A percentile compares a stretch with the other conserved stretches of the same genome.
phyloP scores from a whole-genome alignment of 2,888 invertebrate genomes.

The Empis stercorea region DNA sequence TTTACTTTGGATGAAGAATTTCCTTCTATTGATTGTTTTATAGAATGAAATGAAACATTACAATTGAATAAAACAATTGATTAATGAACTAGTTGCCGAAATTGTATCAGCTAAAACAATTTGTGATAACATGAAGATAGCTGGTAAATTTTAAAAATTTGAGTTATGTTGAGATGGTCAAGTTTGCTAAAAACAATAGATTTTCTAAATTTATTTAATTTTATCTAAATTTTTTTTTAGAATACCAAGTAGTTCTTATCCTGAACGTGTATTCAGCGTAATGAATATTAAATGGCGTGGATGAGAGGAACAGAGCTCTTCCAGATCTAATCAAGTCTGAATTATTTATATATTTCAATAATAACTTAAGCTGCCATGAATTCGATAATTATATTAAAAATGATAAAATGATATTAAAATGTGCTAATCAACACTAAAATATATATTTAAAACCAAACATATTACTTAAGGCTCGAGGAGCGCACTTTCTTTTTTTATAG shows the following conservation, averaged over 20 bases:
- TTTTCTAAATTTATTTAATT: neutral
- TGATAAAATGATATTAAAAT: neutral
- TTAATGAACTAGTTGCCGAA: neutral
- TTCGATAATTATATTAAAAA: neutral
- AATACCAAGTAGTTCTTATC: neutral
- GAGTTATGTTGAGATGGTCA: neutral
- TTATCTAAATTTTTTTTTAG: neutral
- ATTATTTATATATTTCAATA: neutral
- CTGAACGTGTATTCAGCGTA: neutral
- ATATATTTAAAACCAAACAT: neutral
- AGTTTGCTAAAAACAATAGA: neutral
- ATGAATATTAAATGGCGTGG: neutral
- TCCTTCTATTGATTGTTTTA: neutral
- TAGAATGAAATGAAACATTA: neutral
- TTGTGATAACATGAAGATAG: neutral
- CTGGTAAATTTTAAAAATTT: neutral
- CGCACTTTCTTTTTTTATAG: no score
- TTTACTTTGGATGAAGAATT: no score
- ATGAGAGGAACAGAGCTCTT: neutral
- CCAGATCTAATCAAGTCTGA: neutral
- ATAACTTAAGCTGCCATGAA: neutral
- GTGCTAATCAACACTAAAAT: neutral
- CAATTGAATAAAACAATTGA: neutral
- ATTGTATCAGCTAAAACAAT: neutral
- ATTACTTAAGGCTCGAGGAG: no score